A percentile compares a stretch with the other conserved stretches of the same genome.
Evolutionary conservation across 1,140 invertebrate genomes (phyloP).

Genomic region (Procambarus clarkii): DNA sequence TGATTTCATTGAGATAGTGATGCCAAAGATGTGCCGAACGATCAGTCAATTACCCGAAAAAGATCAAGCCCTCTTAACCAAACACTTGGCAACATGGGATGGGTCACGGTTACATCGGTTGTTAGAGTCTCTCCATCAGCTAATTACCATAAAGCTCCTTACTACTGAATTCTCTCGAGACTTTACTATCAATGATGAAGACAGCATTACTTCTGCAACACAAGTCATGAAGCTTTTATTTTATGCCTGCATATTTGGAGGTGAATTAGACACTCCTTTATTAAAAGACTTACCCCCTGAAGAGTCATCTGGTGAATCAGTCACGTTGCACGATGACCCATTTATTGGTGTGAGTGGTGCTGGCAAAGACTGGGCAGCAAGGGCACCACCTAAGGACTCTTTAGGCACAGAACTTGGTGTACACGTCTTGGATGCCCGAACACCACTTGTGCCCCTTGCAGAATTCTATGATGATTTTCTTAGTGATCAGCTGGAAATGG

Average conservation of each 20-base stretch:
- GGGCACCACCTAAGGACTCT: conserved; percentile 75
- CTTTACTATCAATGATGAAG: conserved; percentile 88
- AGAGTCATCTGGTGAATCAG: conserved; percentile 45
- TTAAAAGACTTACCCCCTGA: conserved; percentile 39
- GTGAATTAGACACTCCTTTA: conserved; percentile 75
- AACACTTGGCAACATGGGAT: conserved; percentile 86
- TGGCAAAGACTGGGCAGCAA: conserved; percentile 72
- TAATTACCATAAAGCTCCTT: conserved; percentile 88
- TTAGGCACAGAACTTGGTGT: conserved; percentile 81
- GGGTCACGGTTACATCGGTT: conserved; percentile 83
- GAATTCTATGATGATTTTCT: conserved; percentile 96
- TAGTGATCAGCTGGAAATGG: conserved; percentile 94
- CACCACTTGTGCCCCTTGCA: conserved; percentile 87
- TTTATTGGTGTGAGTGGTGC: conserved; percentile 73
- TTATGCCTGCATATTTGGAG: conserved; percentile 92
- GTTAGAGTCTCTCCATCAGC: conserved; percentile 88
- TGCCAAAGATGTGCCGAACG: conserved; percentile 88
- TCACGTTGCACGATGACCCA: conserved; percentile 67
- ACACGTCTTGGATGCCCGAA: conserved; percentile 86
- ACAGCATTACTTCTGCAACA: conserved; percentile 73
- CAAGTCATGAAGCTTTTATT: conserved; percentile 85
- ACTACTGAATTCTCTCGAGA: conserved; percentile 84
- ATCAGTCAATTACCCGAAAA: conserved; percentile 83
- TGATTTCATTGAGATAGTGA: conserved; percentile 88
- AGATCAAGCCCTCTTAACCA: conserved; percentile 88